Evolutionary conservation across 2,888 invertebrate species (phyloP), one percentile per base, ranked within the genome.

Genomic region (Tipula lateralis): DNA sequence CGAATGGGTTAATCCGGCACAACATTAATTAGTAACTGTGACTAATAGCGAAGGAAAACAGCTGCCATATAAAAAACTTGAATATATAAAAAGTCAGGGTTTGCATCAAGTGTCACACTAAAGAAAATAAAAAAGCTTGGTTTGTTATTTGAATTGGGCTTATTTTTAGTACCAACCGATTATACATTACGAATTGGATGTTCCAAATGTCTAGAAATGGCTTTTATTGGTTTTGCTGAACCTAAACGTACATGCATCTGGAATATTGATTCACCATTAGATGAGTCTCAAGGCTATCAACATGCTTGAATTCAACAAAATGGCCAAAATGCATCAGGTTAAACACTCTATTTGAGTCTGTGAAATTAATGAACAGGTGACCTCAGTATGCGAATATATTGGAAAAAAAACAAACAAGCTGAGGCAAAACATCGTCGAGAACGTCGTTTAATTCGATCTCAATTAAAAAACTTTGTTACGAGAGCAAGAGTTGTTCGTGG

Each of bases 151-250:
- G 99, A 99, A 90, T 91, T 99, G 83, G 99, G 99, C 0, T 91
- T 99, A 16, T 96, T 95, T 91, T 90, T 99, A 39, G 92, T 98
- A 84, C 99, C 99, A 0, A 93, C 93, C 2, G 94, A 95, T 16
- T 99, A 99, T 88, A 98, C 99, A 0, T 90, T 99, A 86, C 92
- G 99, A 99, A 98, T 91, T 99, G 99, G 99, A 92, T 96, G 87
- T 95, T 99, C 88, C 99, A 99, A 92, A 96, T 95, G 89, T 99
- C 99, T 0, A 94, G 95, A 88, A 99, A 99, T 90, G 97, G 98
- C 4, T 91, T 94, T n/a, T 94, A 92, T 82, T 99, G 99, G 96
- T 83, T 92, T 99, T 50, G 97, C 96, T 87, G 99, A 99, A 89
- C 98, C 99, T 0, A 99, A 98, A 86, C 96, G 95, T 88, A 98